Evolutionary conservation across 2,113 vertebrate genomes (phyloP).

Genomic region (Gadus macrocephalus): DNA sequence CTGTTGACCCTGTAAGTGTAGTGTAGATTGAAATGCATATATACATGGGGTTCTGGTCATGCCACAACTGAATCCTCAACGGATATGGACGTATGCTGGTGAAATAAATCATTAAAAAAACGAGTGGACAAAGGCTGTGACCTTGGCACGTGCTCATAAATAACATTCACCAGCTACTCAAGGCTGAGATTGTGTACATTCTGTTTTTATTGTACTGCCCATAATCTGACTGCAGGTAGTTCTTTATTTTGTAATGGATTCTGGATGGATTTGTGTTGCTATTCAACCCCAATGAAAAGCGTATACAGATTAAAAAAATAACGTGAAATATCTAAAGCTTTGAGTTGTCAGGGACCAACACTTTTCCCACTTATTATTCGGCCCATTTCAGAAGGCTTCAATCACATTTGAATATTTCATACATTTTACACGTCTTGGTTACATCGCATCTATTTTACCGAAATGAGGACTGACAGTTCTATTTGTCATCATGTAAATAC

Average conservation of each 20-base stretch:
- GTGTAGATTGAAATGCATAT: neutral
- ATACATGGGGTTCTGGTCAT: neutral
- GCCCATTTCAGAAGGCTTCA: constrained; percentile 23
- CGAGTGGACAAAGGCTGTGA: constrained; percentile 40
- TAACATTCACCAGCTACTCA: constrained; percentile 37
- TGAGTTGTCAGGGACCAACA: constrained; percentile 26
- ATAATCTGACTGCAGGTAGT: constrained; percentile 37
- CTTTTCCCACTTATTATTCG: constrained; percentile 9
- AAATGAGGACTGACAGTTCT: no score
- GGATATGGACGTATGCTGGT: neutral
- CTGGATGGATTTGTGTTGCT: constrained; percentile 42
- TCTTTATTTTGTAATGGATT: constrained; percentile 50
- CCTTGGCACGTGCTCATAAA: constrained; percentile 56
- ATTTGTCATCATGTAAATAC: no score
- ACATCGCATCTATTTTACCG: no score
- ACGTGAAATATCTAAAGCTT: constrained; percentile 45
- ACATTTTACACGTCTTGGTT: no score
- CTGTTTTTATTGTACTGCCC: constrained; percentile 38
- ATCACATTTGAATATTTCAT: neutral
- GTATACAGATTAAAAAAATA: constrained; percentile 36
- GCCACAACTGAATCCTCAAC: constrained; percentile 4
- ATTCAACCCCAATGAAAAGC: constrained; percentile 47
- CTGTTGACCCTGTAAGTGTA: neutral
- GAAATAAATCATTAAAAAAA: neutral
- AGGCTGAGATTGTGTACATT: constrained; percentile 31